phyloP scores from a whole-genome alignment of 2,888 invertebrate species.

The Metellina segmentata region DNA sequence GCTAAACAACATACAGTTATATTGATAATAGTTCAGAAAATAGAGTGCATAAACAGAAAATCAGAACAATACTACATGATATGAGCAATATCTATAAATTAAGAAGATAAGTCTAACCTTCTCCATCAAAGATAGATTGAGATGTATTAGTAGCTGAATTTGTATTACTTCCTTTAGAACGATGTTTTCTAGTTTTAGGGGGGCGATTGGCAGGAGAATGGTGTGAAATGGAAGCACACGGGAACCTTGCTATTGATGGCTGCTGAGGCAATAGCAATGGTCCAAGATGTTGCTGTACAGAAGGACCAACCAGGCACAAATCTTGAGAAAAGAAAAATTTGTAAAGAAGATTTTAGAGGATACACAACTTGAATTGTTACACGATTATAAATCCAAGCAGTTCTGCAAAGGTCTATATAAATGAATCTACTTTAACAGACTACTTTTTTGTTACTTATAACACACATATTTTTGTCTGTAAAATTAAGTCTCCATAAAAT shows the following conservation, averaged over 20 bases:
- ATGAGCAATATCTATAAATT: background rate
- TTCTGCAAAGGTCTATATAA: too few species aligned
- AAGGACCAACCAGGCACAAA: conserved; percentile 78
- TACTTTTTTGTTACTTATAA: too few species aligned
- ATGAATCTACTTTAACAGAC: too few species aligned
- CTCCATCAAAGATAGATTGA: conserved; percentile 67
- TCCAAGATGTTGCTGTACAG: conserved; percentile 78
- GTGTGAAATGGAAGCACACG: conserved; percentile 75
- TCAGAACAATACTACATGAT: background rate
- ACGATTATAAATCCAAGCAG: too few species aligned
- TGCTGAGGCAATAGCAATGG: conserved; percentile 78
- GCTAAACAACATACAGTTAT: too few species aligned
- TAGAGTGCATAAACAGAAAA: background rate
- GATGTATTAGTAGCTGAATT: conserved; percentile 38
- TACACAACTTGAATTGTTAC: too few species aligned
- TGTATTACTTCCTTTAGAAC: conserved; percentile 76
- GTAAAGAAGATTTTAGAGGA: too few species aligned
- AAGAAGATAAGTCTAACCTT: conserved; percentile 39
- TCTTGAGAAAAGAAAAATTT: conserved; percentile 58
- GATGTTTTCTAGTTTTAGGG: conserved; percentile 77
- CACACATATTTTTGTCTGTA: too few species aligned
- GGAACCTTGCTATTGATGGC: conserved; percentile 77
- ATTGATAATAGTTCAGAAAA: background rate
- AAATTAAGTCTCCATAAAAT: too few species aligned
- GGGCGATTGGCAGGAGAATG: conserved; percentile 75